These are phyloP conservation scores for Julus scandinavius DNA, from an alignment of 2,888 invertebrate genomes.

Conservation along the genomic window DNA sequence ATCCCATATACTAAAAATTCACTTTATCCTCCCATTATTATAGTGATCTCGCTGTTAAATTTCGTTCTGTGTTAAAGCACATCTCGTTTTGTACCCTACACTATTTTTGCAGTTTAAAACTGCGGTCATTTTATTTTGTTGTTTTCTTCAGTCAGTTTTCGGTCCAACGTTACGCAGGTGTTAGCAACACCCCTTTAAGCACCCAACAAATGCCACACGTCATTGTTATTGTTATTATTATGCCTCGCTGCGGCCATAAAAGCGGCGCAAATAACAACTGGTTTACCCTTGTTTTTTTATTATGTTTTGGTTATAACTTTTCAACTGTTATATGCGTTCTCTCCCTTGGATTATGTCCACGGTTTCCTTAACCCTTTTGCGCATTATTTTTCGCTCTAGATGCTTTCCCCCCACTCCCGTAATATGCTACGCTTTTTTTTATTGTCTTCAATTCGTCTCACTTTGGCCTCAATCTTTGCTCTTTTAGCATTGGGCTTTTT, in stretches of 20 bases:
- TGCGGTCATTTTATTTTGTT: background rate
- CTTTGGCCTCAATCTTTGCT: constrained; percentile 45
- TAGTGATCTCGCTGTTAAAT: too few species aligned
- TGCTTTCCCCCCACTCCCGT: background rate
- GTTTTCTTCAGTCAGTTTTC: background rate
- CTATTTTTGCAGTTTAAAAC: background rate
- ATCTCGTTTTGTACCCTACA: background rate
- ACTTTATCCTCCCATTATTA: too few species aligned
- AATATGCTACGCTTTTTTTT: background rate
- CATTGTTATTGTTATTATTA: constrained; percentile 15
- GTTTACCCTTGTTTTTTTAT: constrained; percentile 34
- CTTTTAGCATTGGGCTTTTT: constrained; percentile 16
- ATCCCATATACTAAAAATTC: too few species aligned
- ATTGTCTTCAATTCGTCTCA: constrained; percentile 45
- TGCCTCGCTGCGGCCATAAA: background rate
- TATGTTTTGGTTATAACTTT: background rate
- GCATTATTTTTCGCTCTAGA: background rate
- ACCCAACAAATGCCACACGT: background rate
- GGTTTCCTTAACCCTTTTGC: background rate
- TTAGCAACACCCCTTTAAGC: background rate
- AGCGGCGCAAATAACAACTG: constrained; percentile 4
- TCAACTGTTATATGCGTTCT: background rate
- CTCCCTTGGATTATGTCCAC: constrained; percentile 9
- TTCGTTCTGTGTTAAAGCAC: too few species aligned
- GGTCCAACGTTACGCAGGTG: background rate